phyloP scores from a whole-genome alignment of 1,140 invertebrate genomes.

The Bombus polaris region DNA sequence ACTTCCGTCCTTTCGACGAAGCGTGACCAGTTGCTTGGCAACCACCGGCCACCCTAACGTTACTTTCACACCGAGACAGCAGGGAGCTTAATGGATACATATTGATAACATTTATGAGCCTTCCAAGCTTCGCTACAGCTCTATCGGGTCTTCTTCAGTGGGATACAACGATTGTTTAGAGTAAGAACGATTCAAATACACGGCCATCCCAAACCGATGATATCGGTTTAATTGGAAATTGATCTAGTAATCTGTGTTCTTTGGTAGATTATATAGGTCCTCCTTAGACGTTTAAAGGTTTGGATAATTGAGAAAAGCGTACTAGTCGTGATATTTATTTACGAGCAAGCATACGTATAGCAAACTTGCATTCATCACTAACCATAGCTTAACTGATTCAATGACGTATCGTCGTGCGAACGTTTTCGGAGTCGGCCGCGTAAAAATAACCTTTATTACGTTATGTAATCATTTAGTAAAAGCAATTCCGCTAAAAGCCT shows the following conservation, averaged over 20 bases:
- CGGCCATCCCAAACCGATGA: not conserved
- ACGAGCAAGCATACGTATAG: not conserved
- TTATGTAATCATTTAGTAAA: conserved; percentile 71
- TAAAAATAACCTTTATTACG: conserved; percentile 68
- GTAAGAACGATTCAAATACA: too few species aligned
- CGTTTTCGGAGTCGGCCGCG: conserved; percentile 51
- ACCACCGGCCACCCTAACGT: not conserved
- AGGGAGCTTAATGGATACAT: not conserved
- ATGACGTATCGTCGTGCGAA: conserved; percentile 52
- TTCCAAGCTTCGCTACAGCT: not conserved
- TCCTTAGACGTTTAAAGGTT: too few species aligned
- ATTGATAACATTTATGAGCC: conserved; percentile 9
- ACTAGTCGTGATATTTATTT: too few species aligned
- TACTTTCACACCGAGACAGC: not conserved
- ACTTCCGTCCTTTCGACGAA: conserved; percentile 16
- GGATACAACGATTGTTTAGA: not conserved
- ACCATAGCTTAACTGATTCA: not conserved
- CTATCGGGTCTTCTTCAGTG: not conserved
- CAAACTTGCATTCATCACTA: not conserved
- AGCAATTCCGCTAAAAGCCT: conserved; percentile 71
- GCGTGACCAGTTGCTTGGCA: conserved; percentile 12
- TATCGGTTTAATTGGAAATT: not conserved
- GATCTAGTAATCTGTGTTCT: not conserved
- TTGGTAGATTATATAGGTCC: too few species aligned
- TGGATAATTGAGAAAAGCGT: too few species aligned